Evolutionary conservation across 1,140 invertebrate genomes (phyloP).

Genomic region (Chionoecetes opilio): DNA sequence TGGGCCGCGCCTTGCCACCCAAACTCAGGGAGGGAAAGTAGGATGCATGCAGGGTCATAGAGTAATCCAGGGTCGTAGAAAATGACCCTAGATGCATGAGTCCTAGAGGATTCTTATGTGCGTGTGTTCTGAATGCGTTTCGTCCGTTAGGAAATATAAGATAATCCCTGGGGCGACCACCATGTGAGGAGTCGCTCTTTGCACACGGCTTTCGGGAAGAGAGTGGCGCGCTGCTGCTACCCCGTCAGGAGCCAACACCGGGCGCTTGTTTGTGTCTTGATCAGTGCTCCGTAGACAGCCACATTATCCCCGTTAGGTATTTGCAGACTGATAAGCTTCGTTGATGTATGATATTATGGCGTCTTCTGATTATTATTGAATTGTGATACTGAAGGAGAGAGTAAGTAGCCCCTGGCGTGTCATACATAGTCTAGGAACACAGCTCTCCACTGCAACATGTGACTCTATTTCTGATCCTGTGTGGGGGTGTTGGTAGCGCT

Average conservation of each 20-base stretch:
- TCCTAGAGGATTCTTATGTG: not conserved
- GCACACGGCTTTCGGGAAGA: not conserved
- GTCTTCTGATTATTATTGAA: not conserved
- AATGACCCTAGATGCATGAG: too few relatives aligned
- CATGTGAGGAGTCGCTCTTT: not conserved
- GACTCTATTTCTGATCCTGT: slow-evolving; percentile 7
- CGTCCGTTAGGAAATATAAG: not conserved
- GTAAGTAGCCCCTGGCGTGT: not conserved
- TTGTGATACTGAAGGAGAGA: not conserved
- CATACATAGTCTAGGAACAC: not conserved
- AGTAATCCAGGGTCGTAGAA: too few relatives aligned
- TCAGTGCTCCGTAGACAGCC: not conserved
- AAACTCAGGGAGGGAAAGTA: not conserved
- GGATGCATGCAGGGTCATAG: too few relatives aligned
- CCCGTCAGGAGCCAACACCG: not conserved
- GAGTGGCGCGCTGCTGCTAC: not conserved
- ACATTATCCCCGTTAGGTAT: not conserved
- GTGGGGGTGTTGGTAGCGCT: slow-evolving; percentile 1
- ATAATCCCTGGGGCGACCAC: not conserved
- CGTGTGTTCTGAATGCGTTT: not conserved
- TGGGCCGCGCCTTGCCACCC: not conserved
- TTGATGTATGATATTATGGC: not conserved
- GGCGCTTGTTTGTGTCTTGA: not conserved
- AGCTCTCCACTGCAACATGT: slow-evolving; percentile 16
- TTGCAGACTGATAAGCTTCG: not conserved